Conservation (phyloP, 2,888 invertebrate species). For the Ashinkailepas kermadecensis region DNA sequence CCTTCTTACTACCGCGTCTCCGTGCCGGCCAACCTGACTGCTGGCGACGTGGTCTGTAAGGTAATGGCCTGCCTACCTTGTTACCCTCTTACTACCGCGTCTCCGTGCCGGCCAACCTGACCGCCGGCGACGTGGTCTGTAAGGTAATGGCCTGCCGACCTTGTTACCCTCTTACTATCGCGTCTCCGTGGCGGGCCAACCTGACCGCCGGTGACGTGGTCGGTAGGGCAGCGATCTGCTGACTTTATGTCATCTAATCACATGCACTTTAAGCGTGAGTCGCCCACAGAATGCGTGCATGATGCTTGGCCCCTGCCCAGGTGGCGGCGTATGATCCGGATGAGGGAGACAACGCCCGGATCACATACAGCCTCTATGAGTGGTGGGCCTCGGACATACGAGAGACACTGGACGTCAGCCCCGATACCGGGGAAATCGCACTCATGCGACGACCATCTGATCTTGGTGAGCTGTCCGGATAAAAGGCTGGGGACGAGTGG, state of each 20-base stretch:
- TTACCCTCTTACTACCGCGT: slow-evolving; percentile 26
- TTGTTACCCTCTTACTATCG: slow-evolving; percentile 38
- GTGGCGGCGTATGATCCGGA: slow-evolving; percentile 69
- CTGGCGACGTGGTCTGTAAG: slow-evolving; percentile 41
- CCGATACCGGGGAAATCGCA: slow-evolving; percentile 63
- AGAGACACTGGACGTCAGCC: slow-evolving; percentile 65
- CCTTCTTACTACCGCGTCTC: slow-evolving; percentile 40
- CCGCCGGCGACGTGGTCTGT: slow-evolving; percentile 41
- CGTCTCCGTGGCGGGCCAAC: slow-evolving; percentile 47
- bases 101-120: no score
- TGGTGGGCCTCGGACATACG: slow-evolving; percentile 54
- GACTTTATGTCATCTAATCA: no score
- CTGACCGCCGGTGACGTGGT: slow-evolving; percentile 46
- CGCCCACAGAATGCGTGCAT: background rate
- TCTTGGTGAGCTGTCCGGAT: background rate
- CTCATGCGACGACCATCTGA: slow-evolving; percentile 41
- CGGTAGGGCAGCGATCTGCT: background rate
- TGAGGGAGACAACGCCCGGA: slow-evolving; percentile 60
- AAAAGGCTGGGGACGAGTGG: no score
- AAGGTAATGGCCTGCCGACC: background rate
- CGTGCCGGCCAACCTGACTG: slow-evolving; percentile 49
- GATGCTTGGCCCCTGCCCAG: slow-evolving; percentile 46
- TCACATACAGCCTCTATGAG: slow-evolving; percentile 71
- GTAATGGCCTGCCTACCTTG: background rate
- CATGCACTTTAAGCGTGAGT: no score